A percentile compares a stretch with the other conserved stretches of the same genome.
phyloP scores from a whole-genome alignment of 92 coral and sea anemone genomes.

The Porites evermanni region DNA sequence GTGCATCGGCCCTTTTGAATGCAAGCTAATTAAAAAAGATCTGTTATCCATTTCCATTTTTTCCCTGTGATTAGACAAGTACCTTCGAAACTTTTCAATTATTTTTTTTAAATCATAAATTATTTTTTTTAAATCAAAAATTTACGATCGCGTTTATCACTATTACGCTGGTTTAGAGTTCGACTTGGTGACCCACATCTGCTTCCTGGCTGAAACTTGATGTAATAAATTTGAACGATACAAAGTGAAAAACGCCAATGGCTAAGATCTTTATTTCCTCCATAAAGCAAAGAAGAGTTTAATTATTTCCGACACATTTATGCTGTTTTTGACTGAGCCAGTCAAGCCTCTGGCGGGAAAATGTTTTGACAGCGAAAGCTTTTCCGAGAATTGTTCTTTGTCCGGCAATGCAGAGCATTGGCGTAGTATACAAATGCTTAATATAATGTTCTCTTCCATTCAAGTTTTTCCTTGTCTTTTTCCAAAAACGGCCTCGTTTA shows the following conservation, averaged over 20 bases:
- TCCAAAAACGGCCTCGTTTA: constrained; percentile 13
- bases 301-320: neutral
- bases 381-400: neutral
- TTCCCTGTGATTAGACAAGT: neutral
- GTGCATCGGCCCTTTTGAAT: neutral
- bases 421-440: neutral
- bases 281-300: neutral
- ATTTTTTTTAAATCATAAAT: neutral
- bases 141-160: neutral
- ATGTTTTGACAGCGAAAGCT: constrained; percentile 1
- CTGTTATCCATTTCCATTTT: constrained; percentile 3
- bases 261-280: neutral
- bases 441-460: neutral
- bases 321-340: neutral
- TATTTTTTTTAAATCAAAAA: too few species aligned
- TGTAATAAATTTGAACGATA: neutral
- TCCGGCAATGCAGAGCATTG: too few species aligned
- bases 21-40: constrained; percentile 5
- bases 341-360: neutral
- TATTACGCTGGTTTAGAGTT: neutral
- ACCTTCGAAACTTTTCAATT: constrained; percentile 11
- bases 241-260: neutral
- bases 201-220: neutral
- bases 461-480: neutral
- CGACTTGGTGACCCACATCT: neutral